Conservation (phyloP, 30 jellyfish, hydroid and myxozoan species). For the Pseudorhiza aurosa region DNA sequence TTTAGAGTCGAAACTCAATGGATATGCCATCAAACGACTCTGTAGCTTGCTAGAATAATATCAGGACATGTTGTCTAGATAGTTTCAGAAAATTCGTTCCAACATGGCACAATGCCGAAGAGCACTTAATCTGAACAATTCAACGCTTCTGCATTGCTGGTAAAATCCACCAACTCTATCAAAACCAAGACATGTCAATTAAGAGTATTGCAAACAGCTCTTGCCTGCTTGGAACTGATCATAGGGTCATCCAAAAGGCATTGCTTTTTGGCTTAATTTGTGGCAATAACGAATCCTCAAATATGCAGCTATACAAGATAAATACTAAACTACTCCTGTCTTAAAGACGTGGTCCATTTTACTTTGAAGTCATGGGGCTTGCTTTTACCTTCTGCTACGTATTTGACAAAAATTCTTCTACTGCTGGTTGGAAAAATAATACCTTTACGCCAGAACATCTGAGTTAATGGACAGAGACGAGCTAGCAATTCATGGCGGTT, state of each 20-base stretch:
- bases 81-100: too few species aligned
- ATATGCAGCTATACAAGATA: not conserved
- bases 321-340: not conserved
- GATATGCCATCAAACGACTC: too few species aligned
- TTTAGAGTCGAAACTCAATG: too few species aligned
- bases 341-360: conserved; percentile 22
- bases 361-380: not conserved
- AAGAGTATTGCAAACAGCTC: too few species aligned
- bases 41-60: too few species aligned
- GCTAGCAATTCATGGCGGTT: conserved; percentile 7
- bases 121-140: too few species aligned
- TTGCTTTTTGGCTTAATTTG: too few species aligned
- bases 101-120: too few species aligned
- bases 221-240: not conserved
- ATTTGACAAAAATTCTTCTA: conserved; percentile 26
- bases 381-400: not conserved
- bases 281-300: not conserved
- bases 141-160: too few species aligned
- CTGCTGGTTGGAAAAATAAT: conserved; percentile 41
- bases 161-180: too few species aligned
- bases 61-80: too few species aligned
- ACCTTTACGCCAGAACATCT: not conserved
- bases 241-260: not conserved
- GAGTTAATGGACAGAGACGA: conserved; percentile 51
- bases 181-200: not conserved